These are phyloP conservation scores for Columba livia DNA, from an alignment of 2,113 vertebrate genomes.

Conservation along the genomic window DNA sequence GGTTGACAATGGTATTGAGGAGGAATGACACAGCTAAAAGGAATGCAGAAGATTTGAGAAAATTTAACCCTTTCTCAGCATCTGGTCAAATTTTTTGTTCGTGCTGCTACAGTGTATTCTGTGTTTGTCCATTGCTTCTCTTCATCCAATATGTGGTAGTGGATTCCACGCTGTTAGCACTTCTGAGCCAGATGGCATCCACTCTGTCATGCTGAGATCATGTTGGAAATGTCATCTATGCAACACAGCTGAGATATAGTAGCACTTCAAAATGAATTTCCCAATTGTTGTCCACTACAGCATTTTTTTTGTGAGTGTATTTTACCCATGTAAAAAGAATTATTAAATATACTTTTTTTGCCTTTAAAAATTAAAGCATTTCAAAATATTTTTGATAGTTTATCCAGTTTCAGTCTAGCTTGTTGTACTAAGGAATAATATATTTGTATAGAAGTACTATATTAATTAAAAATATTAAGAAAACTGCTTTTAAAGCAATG, in stretches of 20 bases:
- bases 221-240: slow-evolving; percentile 61
- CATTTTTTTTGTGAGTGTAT: background rate
- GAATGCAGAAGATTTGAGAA: background rate
- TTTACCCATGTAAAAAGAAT: background rate
- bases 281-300: background rate
- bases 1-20: background rate
- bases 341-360: background rate
- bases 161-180: slow-evolving; percentile 59
- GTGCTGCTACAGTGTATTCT: slow-evolving; percentile 2
- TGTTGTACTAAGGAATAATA: background rate
- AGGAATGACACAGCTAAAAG: background rate
- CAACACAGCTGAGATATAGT: slow-evolving; percentile 1
- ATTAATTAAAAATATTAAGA: background rate
- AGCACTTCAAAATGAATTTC: slow-evolving; percentile 30
- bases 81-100: slow-evolving; percentile 26
- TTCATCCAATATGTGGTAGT: background rate
- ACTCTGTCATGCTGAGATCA: slow-evolving; percentile 60
- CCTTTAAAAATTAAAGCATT: background rate
- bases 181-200: slow-evolving; percentile 64
- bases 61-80: background rate
- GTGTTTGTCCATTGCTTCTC: slow-evolving; percentile 45
- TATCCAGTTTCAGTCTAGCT: background rate
- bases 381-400: background rate
- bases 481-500: background rate
- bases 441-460: background rate